Evolutionary conservation across 2,797 vertebrate genomes (phyloP).

Genomic region (Philypnodon macrostomus): DNA sequence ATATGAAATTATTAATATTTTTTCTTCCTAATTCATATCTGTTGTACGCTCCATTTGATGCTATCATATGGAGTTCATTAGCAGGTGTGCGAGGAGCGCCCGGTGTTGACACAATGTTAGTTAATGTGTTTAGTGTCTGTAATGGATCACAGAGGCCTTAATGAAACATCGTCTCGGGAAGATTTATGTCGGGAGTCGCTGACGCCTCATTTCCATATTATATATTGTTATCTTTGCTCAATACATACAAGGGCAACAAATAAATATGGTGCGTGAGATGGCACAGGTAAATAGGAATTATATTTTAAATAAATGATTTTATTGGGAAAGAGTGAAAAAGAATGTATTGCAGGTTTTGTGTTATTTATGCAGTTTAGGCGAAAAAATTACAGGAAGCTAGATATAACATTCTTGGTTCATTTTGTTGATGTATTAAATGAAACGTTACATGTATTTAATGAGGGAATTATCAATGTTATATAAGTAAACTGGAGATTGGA

Average conservation of each 20-base stretch:
- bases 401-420: no score
- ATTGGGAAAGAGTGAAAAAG: no score
- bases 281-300: no score
- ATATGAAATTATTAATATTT: slow-evolving; percentile 41
- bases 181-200: slow-evolving; percentile 69
- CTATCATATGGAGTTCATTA: slow-evolving; percentile 74
- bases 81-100: slow-evolving; percentile 59
- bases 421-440: no score
- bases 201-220: slow-evolving; percentile 66
- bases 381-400: no score
- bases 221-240: slow-evolving; percentile 53
- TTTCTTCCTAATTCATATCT: slow-evolving; percentile 38
- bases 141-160: slow-evolving; percentile 73
- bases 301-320: no score
- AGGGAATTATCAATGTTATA: no score
- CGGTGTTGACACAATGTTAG: slow-evolving; percentile 71
- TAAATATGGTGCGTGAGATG: slow-evolving; percentile 31
- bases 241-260: slow-evolving; percentile 36
- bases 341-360: no score
- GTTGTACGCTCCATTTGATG: slow-evolving; percentile 65
- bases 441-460: no score
- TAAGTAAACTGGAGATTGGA: no score
- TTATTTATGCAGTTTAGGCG: no score
- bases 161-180: slow-evolving; percentile 74
- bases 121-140: slow-evolving; percentile 77